Base-by-base conservation (phyloP, 2,888 invertebrate genomes). In the Drosophila antonietae region DNA sequence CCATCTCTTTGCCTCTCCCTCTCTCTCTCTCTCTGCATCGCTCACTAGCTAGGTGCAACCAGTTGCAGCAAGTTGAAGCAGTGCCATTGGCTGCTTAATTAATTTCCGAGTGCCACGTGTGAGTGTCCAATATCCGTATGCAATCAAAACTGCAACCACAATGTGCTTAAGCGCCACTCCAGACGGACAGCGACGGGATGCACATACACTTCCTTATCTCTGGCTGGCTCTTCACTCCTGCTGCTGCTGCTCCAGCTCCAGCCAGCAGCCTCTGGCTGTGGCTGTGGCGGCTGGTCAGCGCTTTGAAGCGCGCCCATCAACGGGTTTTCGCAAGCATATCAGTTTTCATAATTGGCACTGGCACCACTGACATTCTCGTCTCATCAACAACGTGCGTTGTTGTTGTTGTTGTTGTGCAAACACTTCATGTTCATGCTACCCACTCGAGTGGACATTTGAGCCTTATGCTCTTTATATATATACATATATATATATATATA, bases 281-380 rank as follows among this genome's bases (percentile, higher is more conserved):
- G 8, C 44, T 69, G 6, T 37, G 66, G 60, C 46, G 47, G 61
- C 47, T 66, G 60, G 66, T 33, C 64, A 66, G 53, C 74, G 68
- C 84, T 82, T 81, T 86, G 90, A 85, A 86, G 84, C 84, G 78
- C 89, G 84, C 84, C 73, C 84, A 85, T 85, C 84, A 85, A 85
- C 89, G 84, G 78, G 84, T 90, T 86, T 90, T 83, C 81, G 73
- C 86, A 88, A 81, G 83, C 86, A 90, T 88, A 88, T 88, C 87
- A 90, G 89, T 79, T 88, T 88, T 88, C 87, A 88, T 90, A 88
- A 88, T 88, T 88, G 89, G 89, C 84, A 88, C 85, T 83, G 83
- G 86, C 86, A 89, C 59, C 67, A 72, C 78, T 67, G 81, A 78
- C 73, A 78, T 81, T 55, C 64, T 72, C 58, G 44, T 64, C 65